A percentile compares a stretch with the other conserved stretches of the same genome.
Conservation (phyloP, 2,113 vertebrate genomes). For the Ammospiza nelsoni region DNA sequence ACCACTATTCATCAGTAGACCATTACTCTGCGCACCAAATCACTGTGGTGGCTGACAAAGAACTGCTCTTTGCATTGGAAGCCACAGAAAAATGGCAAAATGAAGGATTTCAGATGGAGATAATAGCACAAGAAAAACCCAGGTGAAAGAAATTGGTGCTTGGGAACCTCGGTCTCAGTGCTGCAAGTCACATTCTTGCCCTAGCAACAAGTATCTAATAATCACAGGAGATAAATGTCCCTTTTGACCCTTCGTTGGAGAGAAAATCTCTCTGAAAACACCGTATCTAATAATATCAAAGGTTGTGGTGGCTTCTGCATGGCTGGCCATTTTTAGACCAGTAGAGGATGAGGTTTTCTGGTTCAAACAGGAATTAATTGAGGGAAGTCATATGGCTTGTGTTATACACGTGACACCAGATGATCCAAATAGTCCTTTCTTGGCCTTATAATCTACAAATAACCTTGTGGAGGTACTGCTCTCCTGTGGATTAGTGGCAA, state of each 20-base stretch:
- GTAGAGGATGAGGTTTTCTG: constrained; percentile 55
- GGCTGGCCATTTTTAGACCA: neutral
- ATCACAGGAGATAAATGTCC: neutral
- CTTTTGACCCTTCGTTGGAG: neutral
- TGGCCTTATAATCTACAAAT: constrained; percentile 70
- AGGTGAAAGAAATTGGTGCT: neutral
- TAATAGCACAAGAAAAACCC: neutral
- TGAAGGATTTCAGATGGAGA: neutral
- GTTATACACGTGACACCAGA: constrained; percentile 61
- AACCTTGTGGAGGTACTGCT: constrained; percentile 56
- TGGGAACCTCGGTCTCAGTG: neutral
- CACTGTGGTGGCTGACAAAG: neutral
- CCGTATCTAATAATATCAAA: neutral
- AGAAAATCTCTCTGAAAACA: neutral
- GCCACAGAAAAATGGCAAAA: neutral
- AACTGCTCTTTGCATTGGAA: neutral
- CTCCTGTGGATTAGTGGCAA: constrained; percentile 55
- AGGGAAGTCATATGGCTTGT: constrained; percentile 46
- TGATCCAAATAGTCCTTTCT: constrained; percentile 69
- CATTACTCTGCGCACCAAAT: neutral
- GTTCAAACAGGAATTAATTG: constrained; percentile 63
- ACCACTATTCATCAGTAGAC: neutral
- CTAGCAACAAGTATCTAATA: constrained; percentile 1
- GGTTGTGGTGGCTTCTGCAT: neutral
- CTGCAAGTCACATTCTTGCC: neutral